Evolutionary conservation across 2,797 vertebrate species (phyloP), one percentile per base, ranked within the genome.

Genomic region (Argentina silus): DNA sequence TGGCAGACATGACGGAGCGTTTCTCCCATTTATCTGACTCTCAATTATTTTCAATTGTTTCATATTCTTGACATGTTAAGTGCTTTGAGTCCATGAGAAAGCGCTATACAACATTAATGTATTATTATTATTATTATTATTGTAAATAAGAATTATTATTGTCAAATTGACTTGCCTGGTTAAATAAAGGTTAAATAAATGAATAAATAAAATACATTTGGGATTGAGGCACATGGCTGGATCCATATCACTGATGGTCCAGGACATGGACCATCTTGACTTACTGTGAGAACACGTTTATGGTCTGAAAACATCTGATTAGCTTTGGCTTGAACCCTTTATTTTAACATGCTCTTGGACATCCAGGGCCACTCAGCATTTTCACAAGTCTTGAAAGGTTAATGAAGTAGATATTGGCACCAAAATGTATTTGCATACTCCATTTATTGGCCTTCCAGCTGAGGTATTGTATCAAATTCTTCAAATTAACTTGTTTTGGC

Each of bases 381-480:
- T 76, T 71, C 70, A 69, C 68, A 76, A 53, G 71, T 73, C 74
- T 83, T 80, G 67, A 59, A 64, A 66, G 61, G 67, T 72, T 80
- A 82, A 73, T 81, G 64, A 78, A 74, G 75, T 78, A 81, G 68
- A 73, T 50, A 73, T 67, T 83, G 81, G 73, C 80, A 68, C 23
- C 43, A 36, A 72, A 66, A 64, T 72, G 72, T 81, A 85, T 81
- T 79, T 81, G 74, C 76, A 74, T 83, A 80, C 73, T 77, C 47
- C 65, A 73, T 82, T 77, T 79, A 84, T 69, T 60, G 63, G 67
- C 72, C 72, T 68, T 75, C 67, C 47, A 67, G 79, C 44, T 72
- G 50, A 70, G 61, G 45, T 70, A 73, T 76, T 83, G 78, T 82
- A 82, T 74, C 61, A 71, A 75, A 79, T 85, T 65, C 76, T 82